Conservation (phyloP, 1,140 invertebrate species). For the Laupala kohalensis region DNA sequence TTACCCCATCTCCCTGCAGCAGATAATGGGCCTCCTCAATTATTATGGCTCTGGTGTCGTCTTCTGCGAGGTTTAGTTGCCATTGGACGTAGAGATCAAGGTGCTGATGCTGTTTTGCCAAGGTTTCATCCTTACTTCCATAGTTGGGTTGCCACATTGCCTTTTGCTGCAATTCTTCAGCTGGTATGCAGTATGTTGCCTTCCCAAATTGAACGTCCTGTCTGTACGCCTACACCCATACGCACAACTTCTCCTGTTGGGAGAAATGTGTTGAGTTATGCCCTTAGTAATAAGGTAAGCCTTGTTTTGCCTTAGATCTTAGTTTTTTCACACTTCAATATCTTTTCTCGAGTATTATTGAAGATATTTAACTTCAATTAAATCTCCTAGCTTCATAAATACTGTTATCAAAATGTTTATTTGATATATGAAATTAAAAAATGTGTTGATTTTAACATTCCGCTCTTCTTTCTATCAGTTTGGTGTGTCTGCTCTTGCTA, state of each 20-base stretch:
- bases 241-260: neutral
- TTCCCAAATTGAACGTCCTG: neutral
- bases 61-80: neutral
- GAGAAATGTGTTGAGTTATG: neutral
- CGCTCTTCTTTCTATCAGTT: neutral
- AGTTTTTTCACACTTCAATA: neutral
- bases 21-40: neutral
- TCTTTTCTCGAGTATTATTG: neutral
- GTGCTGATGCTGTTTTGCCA: neutral
- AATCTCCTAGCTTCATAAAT: no score
- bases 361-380: neutral
- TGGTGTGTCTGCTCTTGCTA: conserved; percentile 5
- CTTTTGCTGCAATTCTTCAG: neutral
- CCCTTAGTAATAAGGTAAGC: conserved; percentile 1
- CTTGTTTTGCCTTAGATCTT: neutral
- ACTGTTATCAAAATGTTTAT: no score
- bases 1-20: neutral
- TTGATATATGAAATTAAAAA: no score
- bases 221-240: neutral
- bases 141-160: neutral
- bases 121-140: conserved; percentile 4
- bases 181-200: neutral
- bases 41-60: neutral
- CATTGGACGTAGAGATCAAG: conserved; percentile 2
- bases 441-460: no score